A percentile compares a stretch with the other conserved stretches of the same genome.
Conservation (phyloP, 2,888 invertebrate genomes). For the Heteromyza rotundicornis region DNA sequence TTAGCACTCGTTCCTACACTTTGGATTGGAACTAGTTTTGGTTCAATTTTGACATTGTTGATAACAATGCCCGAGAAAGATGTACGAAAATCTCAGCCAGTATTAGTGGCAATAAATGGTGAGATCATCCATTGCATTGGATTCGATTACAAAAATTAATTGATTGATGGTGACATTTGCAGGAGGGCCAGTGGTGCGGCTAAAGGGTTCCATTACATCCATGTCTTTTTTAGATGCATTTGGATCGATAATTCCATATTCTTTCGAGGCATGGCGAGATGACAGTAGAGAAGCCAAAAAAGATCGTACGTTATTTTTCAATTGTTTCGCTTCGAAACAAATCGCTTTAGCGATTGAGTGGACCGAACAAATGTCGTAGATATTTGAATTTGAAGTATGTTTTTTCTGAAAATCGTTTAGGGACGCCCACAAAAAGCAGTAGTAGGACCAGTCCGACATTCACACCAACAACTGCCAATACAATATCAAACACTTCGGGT, state of each 20-base stretch:
- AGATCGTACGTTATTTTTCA: constrained; percentile 53
- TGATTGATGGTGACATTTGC: constrained; percentile 43
- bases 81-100: constrained; percentile 81
- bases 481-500: constrained; percentile 53
- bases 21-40: constrained; percentile 97
- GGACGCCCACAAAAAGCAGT: constrained; percentile 74
- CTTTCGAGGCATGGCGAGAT: constrained; percentile 92
- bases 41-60: constrained; percentile 92
- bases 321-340: neutral
- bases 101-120: constrained; percentile 88
- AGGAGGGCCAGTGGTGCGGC: constrained; percentile 95
- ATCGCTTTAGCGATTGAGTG: no score
- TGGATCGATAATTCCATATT: constrained; percentile 88
- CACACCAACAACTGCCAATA: constrained; percentile 61
- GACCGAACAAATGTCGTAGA: neutral
- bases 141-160: no score
- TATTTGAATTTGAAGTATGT: neutral
- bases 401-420: constrained; percentile 47
- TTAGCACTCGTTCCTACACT: constrained; percentile 84
- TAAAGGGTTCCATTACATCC: constrained; percentile 92
- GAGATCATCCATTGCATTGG: no score
- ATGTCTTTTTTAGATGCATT: constrained; percentile 97
- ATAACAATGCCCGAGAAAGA: constrained; percentile 84
- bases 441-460: constrained; percentile 81
- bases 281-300: constrained; percentile 69